These are phyloP conservation scores for Aporophyla nigra DNA, from an alignment of 2,888 invertebrate species.

Conservation along the genomic window DNA sequence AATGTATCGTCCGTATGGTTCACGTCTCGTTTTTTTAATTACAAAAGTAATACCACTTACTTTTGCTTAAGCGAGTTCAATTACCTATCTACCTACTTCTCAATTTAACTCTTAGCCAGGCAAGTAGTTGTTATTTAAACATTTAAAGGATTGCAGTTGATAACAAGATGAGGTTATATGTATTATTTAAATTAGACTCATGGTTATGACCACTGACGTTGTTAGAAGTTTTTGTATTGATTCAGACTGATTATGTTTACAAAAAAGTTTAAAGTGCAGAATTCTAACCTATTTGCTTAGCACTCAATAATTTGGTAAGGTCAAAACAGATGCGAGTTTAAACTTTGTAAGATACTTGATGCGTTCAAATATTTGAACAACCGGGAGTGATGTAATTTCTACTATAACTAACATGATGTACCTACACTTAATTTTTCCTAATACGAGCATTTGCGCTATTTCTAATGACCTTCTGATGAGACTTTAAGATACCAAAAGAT, in stretches of 20 bases:
- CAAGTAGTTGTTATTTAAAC: background rate
- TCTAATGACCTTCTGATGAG: background rate
- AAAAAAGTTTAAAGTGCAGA: conserved; percentile 16
- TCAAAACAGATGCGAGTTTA: conserved; percentile 20
- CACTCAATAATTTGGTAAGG: conserved; percentile 38
- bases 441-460: background rate
- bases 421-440: too few relatives aligned
- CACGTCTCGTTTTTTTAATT: background rate
- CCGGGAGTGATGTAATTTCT: conserved; percentile 22
- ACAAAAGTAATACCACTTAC: background rate
- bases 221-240: background rate
- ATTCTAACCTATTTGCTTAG: conserved; percentile 18
- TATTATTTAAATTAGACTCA: background rate
- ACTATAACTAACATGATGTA: background rate
- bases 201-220: background rate
- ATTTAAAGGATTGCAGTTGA: background rate
- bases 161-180: background rate
- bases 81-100: background rate
- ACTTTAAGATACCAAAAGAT: background rate
- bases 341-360: conserved; percentile 30
- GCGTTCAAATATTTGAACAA: conserved; percentile 37
- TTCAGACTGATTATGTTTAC: background rate
- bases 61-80: background rate
- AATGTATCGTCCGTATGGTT: background rate
- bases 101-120: background rate